Percentiles rank a stretch among this genome's conserved stretches.
These are phyloP conservation scores for Pseudococcus viburni DNA, from an alignment of 2,888 invertebrate genomes.

Conservation along the genomic window DNA sequence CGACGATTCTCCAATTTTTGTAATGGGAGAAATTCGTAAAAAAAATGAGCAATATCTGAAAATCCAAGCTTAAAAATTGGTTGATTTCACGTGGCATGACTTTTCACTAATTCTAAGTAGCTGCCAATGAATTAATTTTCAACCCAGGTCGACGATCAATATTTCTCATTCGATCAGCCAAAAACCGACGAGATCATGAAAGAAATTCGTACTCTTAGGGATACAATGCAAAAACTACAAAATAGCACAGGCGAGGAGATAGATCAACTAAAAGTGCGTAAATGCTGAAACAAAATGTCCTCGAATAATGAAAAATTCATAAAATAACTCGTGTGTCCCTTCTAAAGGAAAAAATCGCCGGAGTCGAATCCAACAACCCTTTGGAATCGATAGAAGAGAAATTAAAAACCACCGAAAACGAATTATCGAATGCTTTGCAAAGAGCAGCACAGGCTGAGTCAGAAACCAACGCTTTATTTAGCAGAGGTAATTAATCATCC, in stretches of 20 bases:
- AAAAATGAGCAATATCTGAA: too few species aligned
- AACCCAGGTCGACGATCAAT: not conserved
- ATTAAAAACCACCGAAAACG: slow-evolving; percentile 79
- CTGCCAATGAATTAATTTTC: not conserved
- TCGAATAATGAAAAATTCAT: not conserved
- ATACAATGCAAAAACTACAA: not conserved
- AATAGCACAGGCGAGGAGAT: not conserved
- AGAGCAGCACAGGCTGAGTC: slow-evolving; percentile 77
- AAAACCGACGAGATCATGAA: not conserved
- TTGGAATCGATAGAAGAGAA: slow-evolving; percentile 80
- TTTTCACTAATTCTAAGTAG: not conserved
- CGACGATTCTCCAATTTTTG: too few species aligned
- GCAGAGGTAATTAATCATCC: slow-evolving; percentile 68
- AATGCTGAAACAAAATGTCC: slow-evolving; percentile 32
- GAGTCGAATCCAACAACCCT: not conserved
- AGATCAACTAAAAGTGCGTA: slow-evolving; percentile 30
- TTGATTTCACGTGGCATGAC: too few species aligned
- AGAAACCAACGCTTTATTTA: slow-evolving; percentile 34
- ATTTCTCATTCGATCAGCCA: not conserved
- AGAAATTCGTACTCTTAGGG: not conserved
- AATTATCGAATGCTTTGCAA: slow-evolving; percentile 76
- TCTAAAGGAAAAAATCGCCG: slow-evolving; percentile 4
- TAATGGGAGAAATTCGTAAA: too few species aligned
- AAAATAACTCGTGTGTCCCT: not conserved
- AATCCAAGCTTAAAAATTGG: too few species aligned